Evolutionary conservation across 1,140 invertebrate species (phyloP).

Genomic region (Aricia agestis): DNA sequence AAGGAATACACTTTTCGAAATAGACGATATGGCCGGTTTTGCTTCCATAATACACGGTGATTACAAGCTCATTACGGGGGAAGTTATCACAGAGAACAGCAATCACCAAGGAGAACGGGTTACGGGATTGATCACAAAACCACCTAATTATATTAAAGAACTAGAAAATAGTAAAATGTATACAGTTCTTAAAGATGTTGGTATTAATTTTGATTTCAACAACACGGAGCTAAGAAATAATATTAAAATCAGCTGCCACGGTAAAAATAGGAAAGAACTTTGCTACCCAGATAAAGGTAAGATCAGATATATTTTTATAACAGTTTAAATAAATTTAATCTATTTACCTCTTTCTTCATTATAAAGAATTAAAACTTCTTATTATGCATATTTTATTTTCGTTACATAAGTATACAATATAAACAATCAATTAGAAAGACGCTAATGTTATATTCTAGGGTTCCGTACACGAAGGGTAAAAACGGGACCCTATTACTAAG

Average conservation of each 20-base stretch:
- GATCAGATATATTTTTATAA: constrained; percentile 11
- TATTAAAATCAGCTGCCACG: constrained; percentile 41
- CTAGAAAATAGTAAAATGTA: constrained; percentile 46
- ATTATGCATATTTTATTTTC: too few species aligned
- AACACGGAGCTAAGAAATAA: constrained; percentile 38
- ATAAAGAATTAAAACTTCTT: too few species aligned
- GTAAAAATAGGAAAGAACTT: constrained; percentile 11
- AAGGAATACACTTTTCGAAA: constrained; percentile 51
- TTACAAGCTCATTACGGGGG: constrained; percentile 54
- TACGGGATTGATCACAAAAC: constrained; percentile 39
- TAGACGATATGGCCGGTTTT: constrained; percentile 51
- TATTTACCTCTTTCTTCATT: too few species aligned
- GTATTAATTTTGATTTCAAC: constrained; percentile 32
- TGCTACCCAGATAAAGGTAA: constrained; percentile 51
- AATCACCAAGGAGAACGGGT: constrained; percentile 48
- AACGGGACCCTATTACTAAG: too few species aligned
- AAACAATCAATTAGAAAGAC: too few species aligned
- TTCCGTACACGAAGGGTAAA: too few species aligned
- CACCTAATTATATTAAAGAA: constrained; percentile 42
- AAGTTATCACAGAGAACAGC: constrained; percentile 33
- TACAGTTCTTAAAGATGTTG: constrained; percentile 39
- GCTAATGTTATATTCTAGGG: too few species aligned
- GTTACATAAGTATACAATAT: too few species aligned
- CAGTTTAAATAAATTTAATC: too few species aligned
- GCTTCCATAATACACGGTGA: constrained; percentile 46